Base-by-base conservation (phyloP, 1,140 invertebrate genomes). In the Meloidogyne chitwoodi region DNA sequence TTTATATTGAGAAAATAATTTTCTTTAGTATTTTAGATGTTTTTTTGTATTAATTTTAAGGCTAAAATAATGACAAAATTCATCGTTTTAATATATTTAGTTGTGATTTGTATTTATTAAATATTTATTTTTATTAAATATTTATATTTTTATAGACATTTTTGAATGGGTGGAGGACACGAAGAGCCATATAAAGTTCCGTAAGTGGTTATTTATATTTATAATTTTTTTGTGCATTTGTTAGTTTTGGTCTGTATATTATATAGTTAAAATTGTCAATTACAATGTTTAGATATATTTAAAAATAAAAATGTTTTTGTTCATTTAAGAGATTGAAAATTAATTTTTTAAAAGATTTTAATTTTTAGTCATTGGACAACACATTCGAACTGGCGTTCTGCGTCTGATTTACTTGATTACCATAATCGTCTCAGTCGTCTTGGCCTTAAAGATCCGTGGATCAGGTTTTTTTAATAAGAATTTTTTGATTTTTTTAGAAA, bases 401-500 rank as follows among this genome's bases (percentile, higher is more conserved):
- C 29, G 19, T 75, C 79, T 3, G 44, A 80, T 41, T 70, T 80
- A 11, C 68, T 64, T 16, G 62, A 67, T 27, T 74, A 80, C 41
- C 27, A 75, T 24, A 67, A 80, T 26, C 68, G 79, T 8, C 66
- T 80, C n/a, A 75, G 22, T n/a, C 67, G 76, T 31, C 26, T 80
- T 8, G 79, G 79, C 0, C 56, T 80, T 10, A 79, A 80, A 64
- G 79, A 80, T 74, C 79, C 79, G 16, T 80, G 79, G 79, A 81
- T 80, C 27, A 62, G 79, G 79, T 80, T 34, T 38, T 24, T 22
- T 67, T 66, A 5, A n/a, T n/a, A n/a, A n/a, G n/a, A 6, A n/a
- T n/a, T n/a, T 56, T 56, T 56, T n/a, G 5, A 4, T 56, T 56
- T 56, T 56, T 19, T 16, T 16, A 56, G 48, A 56, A 56, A 56